Evolutionary conservation across 2,888 invertebrate genomes (phyloP).

Genomic region (Ormyrus pomaceus): DNA sequence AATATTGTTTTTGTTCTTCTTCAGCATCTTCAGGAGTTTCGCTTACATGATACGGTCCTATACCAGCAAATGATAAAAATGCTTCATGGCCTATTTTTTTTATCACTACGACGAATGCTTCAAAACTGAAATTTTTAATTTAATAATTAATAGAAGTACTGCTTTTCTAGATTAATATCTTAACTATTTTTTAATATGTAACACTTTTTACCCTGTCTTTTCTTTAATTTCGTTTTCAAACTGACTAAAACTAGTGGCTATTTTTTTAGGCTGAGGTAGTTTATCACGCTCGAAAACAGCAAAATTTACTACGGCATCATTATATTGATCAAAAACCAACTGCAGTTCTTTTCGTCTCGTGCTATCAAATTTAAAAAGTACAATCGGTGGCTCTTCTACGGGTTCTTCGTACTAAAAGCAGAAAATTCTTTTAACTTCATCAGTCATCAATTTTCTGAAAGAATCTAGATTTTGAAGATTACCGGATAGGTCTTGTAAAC

Average conservation of each 20-base stretch:
- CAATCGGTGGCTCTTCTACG: conserved; percentile 66
- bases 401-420: conserved; percentile 70
- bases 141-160: background rate
- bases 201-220: conserved; percentile 66
- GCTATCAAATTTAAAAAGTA: conserved; percentile 72
- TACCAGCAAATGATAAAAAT: conserved; percentile 73
- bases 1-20: conserved; percentile 70
- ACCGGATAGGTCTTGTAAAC: conserved; percentile 68
- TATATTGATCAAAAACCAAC: conserved; percentile 69
- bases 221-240: conserved; percentile 65
- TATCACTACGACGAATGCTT: conserved; percentile 70
- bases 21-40: conserved; percentile 71
- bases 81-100: conserved; percentile 71
- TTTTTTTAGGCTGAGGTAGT: conserved; percentile 69
- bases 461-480: conserved; percentile 3
- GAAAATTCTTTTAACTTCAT: background rate
- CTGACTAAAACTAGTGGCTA: conserved; percentile 67
- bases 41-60: conserved; percentile 73
- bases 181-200: background rate
- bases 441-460: background rate
- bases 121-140: conserved; percentile 64
- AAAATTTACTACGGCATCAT: conserved; percentile 69
- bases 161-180: background rate
- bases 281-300: conserved; percentile 72
- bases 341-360: conserved; percentile 70